A percentile compares a stretch with the other conserved stretches of the same genome.
Evolutionary conservation across 2,888 invertebrate genomes (phyloP).

Genomic region (Mactromeris polynyma): DNA sequence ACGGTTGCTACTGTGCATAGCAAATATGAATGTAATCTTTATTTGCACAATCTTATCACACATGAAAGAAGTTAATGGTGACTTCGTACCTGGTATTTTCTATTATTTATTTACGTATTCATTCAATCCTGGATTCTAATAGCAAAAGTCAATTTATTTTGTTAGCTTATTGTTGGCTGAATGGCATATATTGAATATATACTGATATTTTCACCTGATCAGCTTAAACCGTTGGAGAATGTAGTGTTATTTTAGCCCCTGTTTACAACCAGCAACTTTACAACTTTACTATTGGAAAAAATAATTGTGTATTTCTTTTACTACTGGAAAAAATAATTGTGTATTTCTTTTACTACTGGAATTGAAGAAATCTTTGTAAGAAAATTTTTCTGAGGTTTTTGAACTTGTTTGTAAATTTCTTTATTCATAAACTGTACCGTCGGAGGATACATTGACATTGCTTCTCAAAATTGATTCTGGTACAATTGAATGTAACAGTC

Average conservation of each 20-base stretch:
- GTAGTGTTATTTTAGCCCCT: background rate
- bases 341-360: background rate
- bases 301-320: background rate
- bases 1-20: background rate
- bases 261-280: background rate
- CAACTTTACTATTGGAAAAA: background rate
- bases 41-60: background rate
- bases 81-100: background rate
- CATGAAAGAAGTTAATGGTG: background rate
- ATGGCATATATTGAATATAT: background rate
- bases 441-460: background rate
- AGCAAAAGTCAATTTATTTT: conserved; percentile 17
- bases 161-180: background rate
- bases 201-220: conserved; percentile 17
- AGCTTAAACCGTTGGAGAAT: background rate
- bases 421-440: background rate
- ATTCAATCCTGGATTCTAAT: background rate
- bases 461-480: background rate
- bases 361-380: background rate
- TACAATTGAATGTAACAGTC: background rate
- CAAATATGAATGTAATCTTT: conserved; percentile 4
- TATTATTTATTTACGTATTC: conserved; percentile 8
- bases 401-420: background rate
- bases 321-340: background rate
- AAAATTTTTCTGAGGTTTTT: background rate